These are phyloP conservation scores for Lepisosteus oculatus DNA, from an alignment of 2,113 vertebrate species.

Conservation along the genomic window DNA sequence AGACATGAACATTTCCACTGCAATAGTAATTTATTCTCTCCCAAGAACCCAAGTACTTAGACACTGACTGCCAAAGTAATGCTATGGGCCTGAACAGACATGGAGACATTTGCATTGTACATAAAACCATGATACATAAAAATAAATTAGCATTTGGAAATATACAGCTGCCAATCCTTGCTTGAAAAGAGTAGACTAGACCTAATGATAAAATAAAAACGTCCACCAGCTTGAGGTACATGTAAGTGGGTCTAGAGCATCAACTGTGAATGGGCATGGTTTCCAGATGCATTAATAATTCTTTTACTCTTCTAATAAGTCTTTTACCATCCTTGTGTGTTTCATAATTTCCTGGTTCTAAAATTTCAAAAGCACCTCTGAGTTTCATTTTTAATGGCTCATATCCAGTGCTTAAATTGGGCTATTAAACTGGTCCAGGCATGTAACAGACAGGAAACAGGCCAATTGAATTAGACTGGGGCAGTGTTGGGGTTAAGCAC, in stretches of 20 bases:
- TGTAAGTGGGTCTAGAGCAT: not conserved
- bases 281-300: slow-evolving; percentile 18
- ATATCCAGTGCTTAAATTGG: slow-evolving; percentile 17
- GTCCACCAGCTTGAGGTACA: not conserved
- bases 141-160: not conserved
- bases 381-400: slow-evolving; percentile 22
- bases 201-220: not conserved
- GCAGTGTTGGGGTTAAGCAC: not conserved
- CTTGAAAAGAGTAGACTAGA: not conserved
- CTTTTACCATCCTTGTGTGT: not conserved
- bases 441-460: slow-evolving; percentile 21
- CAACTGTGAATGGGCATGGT: not conserved
- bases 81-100: too few relatives aligned
- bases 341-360: slow-evolving; percentile 16
- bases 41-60: too few relatives aligned
- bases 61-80: too few relatives aligned
- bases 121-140: not conserved
- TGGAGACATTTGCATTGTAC: not conserved
- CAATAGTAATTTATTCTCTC: too few relatives aligned
- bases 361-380: slow-evolving; percentile 21
- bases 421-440: slow-evolving; percentile 16
- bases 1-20: too few relatives aligned
- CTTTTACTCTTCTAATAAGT: too few relatives aligned
- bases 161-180: not conserved
- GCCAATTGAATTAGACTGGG: slow-evolving; percentile 22